Evolutionary conservation across 2,888 invertebrate species (phyloP).

Genomic region (Monoplex corrugatus): DNA sequence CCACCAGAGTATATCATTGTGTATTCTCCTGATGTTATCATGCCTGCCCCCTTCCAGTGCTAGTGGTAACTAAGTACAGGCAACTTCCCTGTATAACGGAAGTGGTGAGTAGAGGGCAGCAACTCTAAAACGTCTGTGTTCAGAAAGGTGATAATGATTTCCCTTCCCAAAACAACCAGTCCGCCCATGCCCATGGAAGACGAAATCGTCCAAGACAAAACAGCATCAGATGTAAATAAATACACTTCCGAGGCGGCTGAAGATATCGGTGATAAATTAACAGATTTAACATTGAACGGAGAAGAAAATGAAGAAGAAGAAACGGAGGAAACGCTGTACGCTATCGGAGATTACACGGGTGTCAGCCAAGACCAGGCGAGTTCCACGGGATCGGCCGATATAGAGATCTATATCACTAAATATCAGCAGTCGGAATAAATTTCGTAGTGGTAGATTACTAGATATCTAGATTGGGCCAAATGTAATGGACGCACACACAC

Average conservation of each 20-base stretch:
- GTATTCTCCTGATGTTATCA: no score
- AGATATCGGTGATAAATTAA: not conserved
- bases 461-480: not conserved
- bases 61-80: not conserved
- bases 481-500: not conserved
- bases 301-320: slow-evolving; percentile 29
- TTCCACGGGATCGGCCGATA: not conserved
- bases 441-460: not conserved
- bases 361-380: slow-evolving; percentile 45
- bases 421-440: not conserved
- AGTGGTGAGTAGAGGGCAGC: not conserved
- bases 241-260: not conserved
- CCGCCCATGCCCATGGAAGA: slow-evolving; percentile 41
- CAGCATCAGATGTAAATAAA: not conserved
- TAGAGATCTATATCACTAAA: not conserved
- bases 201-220: not conserved
- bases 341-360: slow-evolving; percentile 11
- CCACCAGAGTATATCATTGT: no score
- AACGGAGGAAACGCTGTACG: slow-evolving; percentile 38
- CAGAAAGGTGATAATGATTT: not conserved
- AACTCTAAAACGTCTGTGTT: not conserved
- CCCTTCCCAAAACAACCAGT: not conserved
- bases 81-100: not conserved
- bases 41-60: not conserved
- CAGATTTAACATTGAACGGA: slow-evolving; percentile 6